A percentile compares a stretch with the other conserved stretches of the same genome.
phyloP scores from a whole-genome alignment of 2,113 vertebrate species.

The Varanus salvator region DNA sequence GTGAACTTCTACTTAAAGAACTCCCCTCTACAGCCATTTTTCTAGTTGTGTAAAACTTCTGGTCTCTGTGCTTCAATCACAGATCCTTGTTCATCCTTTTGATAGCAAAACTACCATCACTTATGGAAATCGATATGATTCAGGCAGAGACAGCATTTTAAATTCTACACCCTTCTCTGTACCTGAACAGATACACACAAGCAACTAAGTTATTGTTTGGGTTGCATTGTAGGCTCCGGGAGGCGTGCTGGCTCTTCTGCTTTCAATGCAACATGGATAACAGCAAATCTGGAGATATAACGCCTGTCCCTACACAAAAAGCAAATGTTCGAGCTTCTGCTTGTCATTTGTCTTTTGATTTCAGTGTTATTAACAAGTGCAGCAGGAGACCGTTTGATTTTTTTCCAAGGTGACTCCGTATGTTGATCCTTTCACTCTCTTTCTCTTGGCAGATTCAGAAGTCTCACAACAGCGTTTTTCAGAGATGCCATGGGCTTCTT shows the following conservation, averaged over 20 bases:
- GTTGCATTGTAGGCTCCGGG: background rate
- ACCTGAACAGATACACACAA: background rate
- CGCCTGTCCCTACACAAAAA: background rate
- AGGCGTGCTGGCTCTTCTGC: background rate
- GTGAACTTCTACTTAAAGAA: background rate
- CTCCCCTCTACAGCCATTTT: too few species aligned
- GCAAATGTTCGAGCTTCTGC: background rate
- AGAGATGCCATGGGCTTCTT: slow-evolving; percentile 97
- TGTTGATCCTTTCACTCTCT: background rate
- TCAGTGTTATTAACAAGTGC: background rate
- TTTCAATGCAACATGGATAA: background rate
- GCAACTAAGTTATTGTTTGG: background rate
- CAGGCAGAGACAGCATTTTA: background rate
- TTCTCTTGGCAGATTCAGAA: slow-evolving; percentile 79
- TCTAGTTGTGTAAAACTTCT: background rate
- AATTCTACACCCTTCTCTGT: background rate
- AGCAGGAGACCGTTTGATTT: background rate
- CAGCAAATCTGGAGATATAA: background rate
- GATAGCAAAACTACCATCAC: background rate
- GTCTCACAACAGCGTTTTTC: slow-evolving; percentile 95
- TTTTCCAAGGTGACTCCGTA: background rate
- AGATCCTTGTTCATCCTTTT: background rate
- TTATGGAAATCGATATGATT: background rate
- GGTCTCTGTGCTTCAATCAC: too few species aligned
- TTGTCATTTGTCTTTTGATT: background rate